Percentiles rank a stretch among this genome's conserved stretches.
Evolutionary conservation across 2,113 vertebrate species (phyloP).

Genomic region (Sitta europaea): DNA sequence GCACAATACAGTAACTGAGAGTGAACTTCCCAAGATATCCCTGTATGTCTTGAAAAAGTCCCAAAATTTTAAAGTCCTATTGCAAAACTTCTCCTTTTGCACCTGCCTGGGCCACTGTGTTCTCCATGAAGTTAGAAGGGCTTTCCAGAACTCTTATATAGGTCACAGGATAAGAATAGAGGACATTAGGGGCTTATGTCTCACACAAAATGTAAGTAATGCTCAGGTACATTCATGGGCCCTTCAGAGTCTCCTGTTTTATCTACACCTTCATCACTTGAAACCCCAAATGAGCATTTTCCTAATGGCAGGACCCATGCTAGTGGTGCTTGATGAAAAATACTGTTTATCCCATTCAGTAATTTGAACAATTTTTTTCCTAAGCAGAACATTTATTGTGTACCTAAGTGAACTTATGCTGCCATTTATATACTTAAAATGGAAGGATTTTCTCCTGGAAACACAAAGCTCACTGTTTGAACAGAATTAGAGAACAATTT

Average conservation of each 20-base stretch:
- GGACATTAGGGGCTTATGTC: background rate
- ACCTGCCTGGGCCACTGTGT: background rate
- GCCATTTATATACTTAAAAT: conserved; percentile 24
- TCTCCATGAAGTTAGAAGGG: background rate
- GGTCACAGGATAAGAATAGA: background rate
- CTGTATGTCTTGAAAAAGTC: background rate
- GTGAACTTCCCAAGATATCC: background rate
- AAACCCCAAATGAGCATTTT: background rate
- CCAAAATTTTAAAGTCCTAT: background rate
- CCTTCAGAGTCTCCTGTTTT: background rate
- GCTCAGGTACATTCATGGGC: background rate
- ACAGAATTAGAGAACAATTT: conserved; percentile 30
- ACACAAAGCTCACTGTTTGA: conserved; percentile 31
- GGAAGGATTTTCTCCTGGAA: conserved; percentile 24
- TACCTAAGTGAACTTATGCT: conserved; percentile 8
- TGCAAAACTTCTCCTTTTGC: background rate
- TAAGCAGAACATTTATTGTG: background rate
- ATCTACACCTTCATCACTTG: background rate
- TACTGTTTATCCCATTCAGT: background rate
- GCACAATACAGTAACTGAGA: background rate
- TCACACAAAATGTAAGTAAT: background rate
- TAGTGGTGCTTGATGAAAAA: background rate
- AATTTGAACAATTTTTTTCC: background rate
- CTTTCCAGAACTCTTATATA: background rate
- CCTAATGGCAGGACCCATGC: background rate